Conservation (phyloP, 2,888 invertebrate genomes). For the Ptycholaimellus sp. region DNA sequence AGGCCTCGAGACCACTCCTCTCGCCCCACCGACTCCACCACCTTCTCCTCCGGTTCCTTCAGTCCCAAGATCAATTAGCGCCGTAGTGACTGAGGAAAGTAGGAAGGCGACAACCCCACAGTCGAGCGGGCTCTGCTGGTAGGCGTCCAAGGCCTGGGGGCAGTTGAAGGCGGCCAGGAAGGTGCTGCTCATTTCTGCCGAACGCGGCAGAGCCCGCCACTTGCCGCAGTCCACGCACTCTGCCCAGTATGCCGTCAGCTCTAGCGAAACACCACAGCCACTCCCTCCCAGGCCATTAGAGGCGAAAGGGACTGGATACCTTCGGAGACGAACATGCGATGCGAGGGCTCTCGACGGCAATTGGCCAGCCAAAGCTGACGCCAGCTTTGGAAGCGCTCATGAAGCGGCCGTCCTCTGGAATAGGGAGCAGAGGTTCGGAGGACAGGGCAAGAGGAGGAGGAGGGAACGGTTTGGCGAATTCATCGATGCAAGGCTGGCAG, state of each 20-base stretch:
- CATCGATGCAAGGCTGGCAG: slow-evolving; percentile 30
- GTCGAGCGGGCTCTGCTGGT: no score
- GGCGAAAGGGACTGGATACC: no score
- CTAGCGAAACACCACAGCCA: slow-evolving; percentile 2
- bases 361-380: neutral
- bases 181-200: neutral
- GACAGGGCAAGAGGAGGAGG: no score
- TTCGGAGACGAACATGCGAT: slow-evolving; percentile 6
- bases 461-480: slow-evolving; percentile 23
- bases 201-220: slow-evolving; percentile 25
- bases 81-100: neutral
- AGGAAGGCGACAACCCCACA: no score
- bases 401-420: neutral
- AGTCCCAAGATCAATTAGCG: no score
- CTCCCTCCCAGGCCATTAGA: no score
- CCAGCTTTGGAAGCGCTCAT: slow-evolving; percentile 3
- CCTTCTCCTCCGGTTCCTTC: slow-evolving; percentile 10
- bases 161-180: neutral
- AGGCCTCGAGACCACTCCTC: slow-evolving; percentile 20
- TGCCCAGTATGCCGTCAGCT: slow-evolving; percentile 27
- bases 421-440: no score
- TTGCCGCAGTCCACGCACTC: slow-evolving; percentile 27
- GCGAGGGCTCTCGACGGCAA: slow-evolving; percentile 3
- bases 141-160: neutral
- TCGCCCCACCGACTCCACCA: slow-evolving; percentile 17